These are phyloP conservation scores for Psammodynastes pulverulentus DNA, from an alignment of 2,113 vertebrate genomes.

Conservation along the genomic window DNA sequence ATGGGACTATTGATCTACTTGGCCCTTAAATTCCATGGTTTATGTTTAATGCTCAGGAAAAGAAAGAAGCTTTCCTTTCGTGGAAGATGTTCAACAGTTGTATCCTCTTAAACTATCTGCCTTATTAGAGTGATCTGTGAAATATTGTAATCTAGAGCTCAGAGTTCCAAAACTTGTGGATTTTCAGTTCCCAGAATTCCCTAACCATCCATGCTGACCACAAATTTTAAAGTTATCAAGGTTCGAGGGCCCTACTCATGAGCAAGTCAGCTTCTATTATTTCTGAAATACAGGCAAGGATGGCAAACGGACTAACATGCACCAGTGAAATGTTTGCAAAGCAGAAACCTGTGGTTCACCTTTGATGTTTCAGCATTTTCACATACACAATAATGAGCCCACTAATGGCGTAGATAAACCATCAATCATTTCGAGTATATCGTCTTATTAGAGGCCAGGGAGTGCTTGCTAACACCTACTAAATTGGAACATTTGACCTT, in stretches of 20 bases:
- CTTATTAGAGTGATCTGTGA: neutral
- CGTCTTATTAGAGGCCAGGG: neutral
- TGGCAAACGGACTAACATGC: neutral
- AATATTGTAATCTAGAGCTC: neutral
- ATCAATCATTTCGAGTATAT: neutral
- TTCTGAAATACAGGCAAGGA: neutral
- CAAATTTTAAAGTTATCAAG: neutral
- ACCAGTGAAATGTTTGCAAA: neutral
- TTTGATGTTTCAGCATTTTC: neutral
- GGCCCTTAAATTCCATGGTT: neutral
- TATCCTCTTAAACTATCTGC: neutral
- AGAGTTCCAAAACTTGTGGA: no score
- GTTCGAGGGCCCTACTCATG: neutral
- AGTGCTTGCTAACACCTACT: neutral
- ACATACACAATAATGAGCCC: rapidly evolving
- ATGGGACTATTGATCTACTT: neutral
- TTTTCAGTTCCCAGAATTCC: no score
- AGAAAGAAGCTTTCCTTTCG: neutral
- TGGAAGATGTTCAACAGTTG: neutral
- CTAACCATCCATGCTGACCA: no score
- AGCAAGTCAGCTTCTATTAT: neutral
- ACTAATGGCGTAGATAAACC: neutral
- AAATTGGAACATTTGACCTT: neutral
- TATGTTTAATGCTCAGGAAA: neutral
- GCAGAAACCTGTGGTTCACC: neutral